Evolutionary conservation across 2,113 vertebrate species (phyloP).

Genomic region (Zonotrichia leucophrys): DNA sequence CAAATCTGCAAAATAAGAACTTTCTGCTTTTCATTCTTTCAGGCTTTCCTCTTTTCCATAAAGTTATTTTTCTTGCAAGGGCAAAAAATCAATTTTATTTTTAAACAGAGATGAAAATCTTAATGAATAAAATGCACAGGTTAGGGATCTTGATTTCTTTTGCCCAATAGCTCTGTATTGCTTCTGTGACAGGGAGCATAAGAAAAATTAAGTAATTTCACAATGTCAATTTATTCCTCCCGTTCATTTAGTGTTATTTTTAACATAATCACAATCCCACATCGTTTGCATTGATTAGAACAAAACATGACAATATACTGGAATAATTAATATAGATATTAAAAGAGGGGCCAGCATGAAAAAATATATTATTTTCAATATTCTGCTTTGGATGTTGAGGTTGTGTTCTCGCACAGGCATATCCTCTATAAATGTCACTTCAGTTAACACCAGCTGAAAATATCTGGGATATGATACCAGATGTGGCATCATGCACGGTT

Average conservation of each 20-base stretch:
- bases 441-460: not conserved
- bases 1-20: not conserved
- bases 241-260: conserved; percentile 5
- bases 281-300: not conserved
- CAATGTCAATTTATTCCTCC: not conserved
- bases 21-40: not conserved
- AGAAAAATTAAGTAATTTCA: not conserved
- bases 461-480: not conserved
- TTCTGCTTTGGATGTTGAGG: not conserved
- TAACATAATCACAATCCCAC: not conserved
- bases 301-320: not conserved
- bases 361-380: not conserved
- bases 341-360: not conserved
- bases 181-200: not conserved
- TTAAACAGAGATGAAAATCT: not conserved
- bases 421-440: not conserved
- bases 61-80: not conserved
- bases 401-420: not conserved
- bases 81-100: not conserved
- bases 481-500: not conserved
- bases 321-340: not conserved
- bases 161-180: not conserved
- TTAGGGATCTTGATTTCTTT: not conserved
- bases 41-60: not conserved
- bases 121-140: not conserved